Conservation (phyloP, 2,888 invertebrate species). For the Scaptomyza cyrtandrae region DNA sequence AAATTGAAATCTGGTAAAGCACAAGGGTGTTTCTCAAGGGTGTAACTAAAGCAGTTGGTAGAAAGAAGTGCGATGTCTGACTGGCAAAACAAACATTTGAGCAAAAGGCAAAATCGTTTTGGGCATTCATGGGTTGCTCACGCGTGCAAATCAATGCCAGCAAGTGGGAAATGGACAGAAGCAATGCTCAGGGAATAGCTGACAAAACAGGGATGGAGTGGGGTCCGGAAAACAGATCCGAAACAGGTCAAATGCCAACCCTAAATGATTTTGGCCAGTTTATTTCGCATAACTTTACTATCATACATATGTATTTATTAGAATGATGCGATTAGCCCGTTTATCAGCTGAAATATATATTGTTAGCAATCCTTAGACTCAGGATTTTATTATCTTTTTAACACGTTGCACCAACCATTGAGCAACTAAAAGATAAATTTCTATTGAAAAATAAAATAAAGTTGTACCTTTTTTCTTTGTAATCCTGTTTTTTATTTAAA, state of each 20-base stretch:
- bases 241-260: constrained; percentile 29
- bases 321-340: constrained; percentile 32
- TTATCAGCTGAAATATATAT: neutral
- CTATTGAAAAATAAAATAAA: too few species aligned
- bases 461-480: too few species aligned
- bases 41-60: constrained; percentile 6
- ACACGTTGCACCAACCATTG: too few species aligned
- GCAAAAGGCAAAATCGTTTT: constrained; percentile 30
- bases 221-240: constrained; percentile 9
- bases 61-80: constrained; percentile 23
- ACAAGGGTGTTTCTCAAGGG: constrained; percentile 56
- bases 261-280: constrained; percentile 19
- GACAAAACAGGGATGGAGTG: neutral
- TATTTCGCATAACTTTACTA: neutral
- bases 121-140: constrained; percentile 61
- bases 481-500: too few species aligned
- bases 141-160: constrained; percentile 69
- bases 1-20: constrained; percentile 82
- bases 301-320: constrained; percentile 22
- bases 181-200: neutral
- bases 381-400: neutral
- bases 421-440: too few species aligned
- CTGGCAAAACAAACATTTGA: constrained; percentile 49
- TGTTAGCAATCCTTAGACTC: neutral
- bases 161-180: constrained; percentile 43